These are phyloP conservation scores for Hystrix brachyura DNA, from an alignment of 2,113 vertebrate species.

Conservation along the genomic window DNA sequence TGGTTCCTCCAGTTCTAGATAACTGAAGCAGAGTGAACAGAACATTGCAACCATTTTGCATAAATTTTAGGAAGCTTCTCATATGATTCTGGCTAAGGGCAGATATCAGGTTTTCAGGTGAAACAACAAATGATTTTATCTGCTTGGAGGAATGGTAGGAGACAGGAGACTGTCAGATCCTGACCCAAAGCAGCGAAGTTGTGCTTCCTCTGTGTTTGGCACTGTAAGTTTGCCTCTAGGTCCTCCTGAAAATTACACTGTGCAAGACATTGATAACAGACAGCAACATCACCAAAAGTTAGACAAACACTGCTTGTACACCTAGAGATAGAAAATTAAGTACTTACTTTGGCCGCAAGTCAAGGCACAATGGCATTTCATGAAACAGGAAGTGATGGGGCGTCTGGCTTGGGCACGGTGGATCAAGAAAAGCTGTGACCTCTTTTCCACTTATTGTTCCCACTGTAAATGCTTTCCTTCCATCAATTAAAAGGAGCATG, in stretches of 20 bases:
- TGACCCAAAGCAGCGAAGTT: not conserved
- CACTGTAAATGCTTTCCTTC: constrained; percentile 75
- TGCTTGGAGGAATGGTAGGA: not conserved
- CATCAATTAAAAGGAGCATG: constrained; percentile 76
- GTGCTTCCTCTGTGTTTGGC: not conserved
- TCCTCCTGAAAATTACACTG: constrained; percentile 37
- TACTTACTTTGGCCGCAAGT: constrained; percentile 79
- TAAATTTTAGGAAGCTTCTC: constrained; percentile 27
- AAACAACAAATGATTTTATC: not conserved
- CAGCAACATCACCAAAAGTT: constrained; percentile 55
- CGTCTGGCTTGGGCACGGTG: constrained; percentile 64
- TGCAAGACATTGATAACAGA: constrained; percentile 69
- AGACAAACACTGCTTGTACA: constrained; percentile 67
- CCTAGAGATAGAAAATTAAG: constrained; percentile 68
- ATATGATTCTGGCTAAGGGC: not conserved
- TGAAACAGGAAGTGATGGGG: constrained; percentile 76
- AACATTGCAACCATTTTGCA: not conserved
- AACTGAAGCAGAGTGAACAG: not conserved
- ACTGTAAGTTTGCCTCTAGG: not conserved
- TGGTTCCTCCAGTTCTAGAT: not conserved
- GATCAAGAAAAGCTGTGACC: constrained; percentile 80
- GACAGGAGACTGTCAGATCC: not conserved
- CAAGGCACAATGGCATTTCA: constrained; percentile 68
- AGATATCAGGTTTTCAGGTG: not conserved
- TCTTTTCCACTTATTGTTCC: constrained; percentile 84